Base-by-base conservation (phyloP, 2,113 vertebrate species). In the Coturnix japonica region DNA sequence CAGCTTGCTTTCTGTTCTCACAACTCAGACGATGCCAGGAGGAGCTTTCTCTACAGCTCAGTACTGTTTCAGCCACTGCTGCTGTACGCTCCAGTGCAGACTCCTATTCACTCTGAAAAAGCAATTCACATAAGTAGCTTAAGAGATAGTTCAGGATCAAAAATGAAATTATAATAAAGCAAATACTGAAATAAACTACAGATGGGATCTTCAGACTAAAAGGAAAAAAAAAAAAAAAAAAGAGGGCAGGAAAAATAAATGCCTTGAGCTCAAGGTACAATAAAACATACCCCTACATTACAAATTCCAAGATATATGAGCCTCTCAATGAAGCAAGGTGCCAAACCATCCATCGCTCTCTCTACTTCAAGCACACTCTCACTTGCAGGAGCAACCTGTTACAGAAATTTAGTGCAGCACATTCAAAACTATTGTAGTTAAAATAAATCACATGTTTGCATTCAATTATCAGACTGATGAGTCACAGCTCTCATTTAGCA, bases 381-480 rank as follows among this genome's bases (percentile, higher is more conserved):
- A 8, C 71, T 88, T 93, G 53, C 49, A 78, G 35, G 11, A 95
- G 66, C 63, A 96, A 92, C 26, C 37, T 3, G 17, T 17, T 64
- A 59, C 30, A 94, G 59, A 51, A 65, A 86, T 79, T 85, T 85
- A 77, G 31, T 30, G 22, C 66, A 66, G 63, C 73, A 33, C 71
- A 33, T 65, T 95, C 66, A 70, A 86, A 89, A 47, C 56, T 88
- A 73, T 33, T 37, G 51, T 73, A 83, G 66, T 90, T 89, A 69
- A 87, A 94, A 69, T 67, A 96, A 96, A 95, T 72, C 84, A 33
- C 74, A 65, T 74, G 22, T 84, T 93, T 64, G 57, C 80, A 95
- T 92, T 94, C 61, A 95, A 54, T 95, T 87, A 86, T 92, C 63
- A 73, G 72, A 49, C 23, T 67, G 80, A 80, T 81, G 76, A 93